A percentile compares a stretch with the other conserved stretches of the same genome.
Conservation (phyloP, 2,113 vertebrate species). For the Clarias macrocephalus region DNA sequence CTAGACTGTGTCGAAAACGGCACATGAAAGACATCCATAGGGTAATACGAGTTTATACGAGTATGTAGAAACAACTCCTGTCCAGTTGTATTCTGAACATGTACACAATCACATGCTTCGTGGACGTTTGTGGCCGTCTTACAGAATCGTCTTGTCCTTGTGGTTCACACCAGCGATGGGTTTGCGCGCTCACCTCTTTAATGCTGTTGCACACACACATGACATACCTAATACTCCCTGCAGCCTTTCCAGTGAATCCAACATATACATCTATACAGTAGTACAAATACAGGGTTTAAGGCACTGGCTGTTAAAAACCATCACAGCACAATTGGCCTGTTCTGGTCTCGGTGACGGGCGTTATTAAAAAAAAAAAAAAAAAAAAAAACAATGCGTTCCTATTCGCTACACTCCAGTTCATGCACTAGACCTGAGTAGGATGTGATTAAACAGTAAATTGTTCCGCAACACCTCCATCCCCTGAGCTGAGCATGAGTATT, state of each 20-base stretch:
- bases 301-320: slow-evolving; percentile 41
- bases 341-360: slow-evolving; percentile 1
- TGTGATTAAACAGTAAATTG: slow-evolving; percentile 3
- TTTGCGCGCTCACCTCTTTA: slow-evolving; percentile 33
- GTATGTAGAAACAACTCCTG: not conserved
- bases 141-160: slow-evolving; percentile 30
- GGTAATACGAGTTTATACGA: not conserved
- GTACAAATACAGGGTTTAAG: slow-evolving; percentile 42
- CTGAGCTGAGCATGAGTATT: slow-evolving; percentile 8
- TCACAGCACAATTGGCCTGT: slow-evolving; percentile 35
- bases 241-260: slow-evolving; percentile 18
- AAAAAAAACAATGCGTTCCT: not conserved
- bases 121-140: slow-evolving; percentile 30
- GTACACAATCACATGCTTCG: not conserved
- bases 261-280: slow-evolving; percentile 1
- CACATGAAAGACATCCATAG: not conserved
- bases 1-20: not conserved
- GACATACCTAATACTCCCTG: not conserved
- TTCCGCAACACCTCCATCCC: slow-evolving; percentile 23
- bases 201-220: slow-evolving; percentile 22
- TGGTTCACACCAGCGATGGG: slow-evolving; percentile 32
- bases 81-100: not conserved
- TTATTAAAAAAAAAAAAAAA: slow-evolving; percentile 1
- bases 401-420: slow-evolving; percentile 26
- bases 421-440: slow-evolving; percentile 15